Evolutionary conservation across 2,797 vertebrate genomes (phyloP), one percentile per base, ranked within the genome.

Genomic region (Ambastaia sidthimunki): DNA sequence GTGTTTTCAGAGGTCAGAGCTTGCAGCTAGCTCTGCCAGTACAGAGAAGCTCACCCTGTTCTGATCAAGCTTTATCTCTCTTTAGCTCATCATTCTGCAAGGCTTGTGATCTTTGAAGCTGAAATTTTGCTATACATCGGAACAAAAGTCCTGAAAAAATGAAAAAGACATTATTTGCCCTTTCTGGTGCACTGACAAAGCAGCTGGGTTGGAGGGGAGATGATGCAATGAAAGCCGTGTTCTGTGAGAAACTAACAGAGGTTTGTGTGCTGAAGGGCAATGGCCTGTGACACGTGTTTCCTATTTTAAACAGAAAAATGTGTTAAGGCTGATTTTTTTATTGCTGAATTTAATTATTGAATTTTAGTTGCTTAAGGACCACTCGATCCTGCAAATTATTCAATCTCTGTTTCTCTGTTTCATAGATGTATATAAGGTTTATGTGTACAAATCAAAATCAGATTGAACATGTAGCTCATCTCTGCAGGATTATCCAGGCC

Each of bases 191-290:
- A 10, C 41, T 10, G 31, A 37, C 18, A 69, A 31, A 78, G 68
- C 63, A 15, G 68, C 25, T 67, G n/a, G 57, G 52, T n/a, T 25
- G 48, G n/a, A 19, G 4, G 4, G 41, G 37, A 52, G 25, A 65
- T 57, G 62, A 60, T 52, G 52, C 77, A 81, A 73, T 13, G 57
- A 31, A 66, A 47, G 50, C 50, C 82, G 15, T 69, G 55, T 68
- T 84, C 84, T 81, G 55, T 74, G 80, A 83, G 63, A 80, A 62
- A 55, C 68, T 4, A 47, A 4, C 60, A 52, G 19, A 34, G 60
- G 10, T 82, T 72, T 80, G 71, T 86, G 76, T 71, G 57, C 86
- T 83, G 81, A 82, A 80, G 83, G 80, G 34, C 59, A 68, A 75
- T 78, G 78, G 37, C 80, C 78, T 68, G 41, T 67, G 28, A 18